These are phyloP conservation scores for Tupaia tana DNA, from an alignment of 2,113 vertebrate genomes.

Conservation along the genomic window DNA sequence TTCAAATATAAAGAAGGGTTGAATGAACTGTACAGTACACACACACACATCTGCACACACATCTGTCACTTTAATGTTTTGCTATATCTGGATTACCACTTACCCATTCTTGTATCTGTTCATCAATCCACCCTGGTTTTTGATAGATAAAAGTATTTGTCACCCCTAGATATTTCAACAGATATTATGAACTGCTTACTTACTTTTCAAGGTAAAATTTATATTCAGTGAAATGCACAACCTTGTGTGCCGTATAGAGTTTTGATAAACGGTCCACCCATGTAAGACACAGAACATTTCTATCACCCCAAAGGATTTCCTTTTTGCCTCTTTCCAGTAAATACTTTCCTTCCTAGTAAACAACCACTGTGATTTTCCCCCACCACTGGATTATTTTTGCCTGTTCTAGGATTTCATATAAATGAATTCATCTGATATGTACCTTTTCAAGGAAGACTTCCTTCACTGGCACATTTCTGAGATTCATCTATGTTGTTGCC, in stretches of 20 bases:
- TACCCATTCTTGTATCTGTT: not conserved
- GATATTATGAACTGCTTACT: not conserved
- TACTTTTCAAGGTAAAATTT: conserved; percentile 26
- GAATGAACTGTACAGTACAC: not conserved
- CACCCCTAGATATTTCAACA: not conserved
- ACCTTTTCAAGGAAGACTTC: not conserved
- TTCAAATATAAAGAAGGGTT: not conserved
- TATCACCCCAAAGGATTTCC: not conserved
- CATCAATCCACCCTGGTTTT: not conserved
- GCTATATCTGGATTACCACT: not conserved
- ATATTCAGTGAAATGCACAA: not conserved
- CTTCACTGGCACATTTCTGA: not conserved
- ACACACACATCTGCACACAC: not conserved
- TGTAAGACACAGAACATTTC: not conserved
- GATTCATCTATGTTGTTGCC: not conserved
- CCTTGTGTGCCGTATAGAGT: not conserved
- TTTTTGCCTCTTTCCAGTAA: not conserved
- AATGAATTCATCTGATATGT: not conserved
- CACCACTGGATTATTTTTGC: not conserved
- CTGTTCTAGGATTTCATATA: not conserved
- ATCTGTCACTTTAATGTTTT: not conserved
- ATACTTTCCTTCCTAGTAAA: not conserved
- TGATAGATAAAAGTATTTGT: not conserved
- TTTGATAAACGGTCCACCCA: not conserved
- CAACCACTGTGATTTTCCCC: not conserved